Base-by-base conservation (phyloP, 1,140 invertebrate species). In the Ooceraea biroi region DNA sequence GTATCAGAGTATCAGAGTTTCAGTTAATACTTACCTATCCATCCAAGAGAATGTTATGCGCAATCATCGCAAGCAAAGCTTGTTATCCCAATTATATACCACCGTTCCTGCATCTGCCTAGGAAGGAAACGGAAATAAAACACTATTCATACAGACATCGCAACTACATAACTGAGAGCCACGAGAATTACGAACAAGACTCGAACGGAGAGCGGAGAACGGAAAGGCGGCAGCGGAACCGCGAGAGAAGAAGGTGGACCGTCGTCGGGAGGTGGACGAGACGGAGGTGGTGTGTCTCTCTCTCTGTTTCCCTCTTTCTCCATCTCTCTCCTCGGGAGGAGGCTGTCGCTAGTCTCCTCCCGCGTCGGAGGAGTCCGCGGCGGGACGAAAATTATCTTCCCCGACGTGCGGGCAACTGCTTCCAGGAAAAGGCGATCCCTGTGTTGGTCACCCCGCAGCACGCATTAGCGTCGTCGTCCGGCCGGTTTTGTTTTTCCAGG, bases 301-400 rank as follows among this genome's bases (percentile, higher is more conserved):
- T 36, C 36, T 36, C 36, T 36, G 36, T 36, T 36, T 36, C 36
- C 7, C 36, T 36, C 2, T 36, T 36, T 36, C 36, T 36, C 36
- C 36, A 3, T 36, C 36, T 36, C 7, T 7, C 36, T 36, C 0
- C 27, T 66, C n/a, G 14, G 71, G 30, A 27, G 65, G 41, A 74
- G 44, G 27, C 71, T 69, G 50, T 76, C 57, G 60, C 57, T 41
- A 25, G 61, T 52, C 74, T 85, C 58, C 48, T 82, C 77, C 72
- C 76, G 74, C 48, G 25, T 48, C 84, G 65, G 46, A 48, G 58
- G 44, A 72, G 80, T 83, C 68, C 71, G 78, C 55, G 48, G 74
- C 83, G 66, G 85, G 82, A 88, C 89, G 57, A 87, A 91, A 91
- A 91, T 91, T 91, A 91, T 91, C 90, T 88, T 72, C 71, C 76